Percentiles rank a stretch among this genome's conserved stretches.
Evolutionary conservation across 1,140 invertebrate genomes (phyloP).

Genomic region (Neotoxoptera formosana): DNA sequence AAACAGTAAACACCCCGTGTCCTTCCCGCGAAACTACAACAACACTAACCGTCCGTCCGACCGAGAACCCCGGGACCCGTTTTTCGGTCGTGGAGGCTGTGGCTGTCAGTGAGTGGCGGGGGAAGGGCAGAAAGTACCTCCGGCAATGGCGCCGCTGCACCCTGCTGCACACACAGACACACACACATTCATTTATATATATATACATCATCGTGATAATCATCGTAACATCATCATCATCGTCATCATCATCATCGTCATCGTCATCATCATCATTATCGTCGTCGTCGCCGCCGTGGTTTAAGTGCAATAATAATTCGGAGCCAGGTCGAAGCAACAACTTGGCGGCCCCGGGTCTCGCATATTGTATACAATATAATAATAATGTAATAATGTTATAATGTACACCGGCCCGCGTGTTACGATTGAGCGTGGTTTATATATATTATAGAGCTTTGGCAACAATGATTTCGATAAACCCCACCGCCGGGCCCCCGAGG

Average conservation of each 20-base stretch:
- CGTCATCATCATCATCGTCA: background rate
- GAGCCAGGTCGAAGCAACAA: background rate
- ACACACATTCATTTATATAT: background rate
- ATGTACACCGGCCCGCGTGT: background rate
- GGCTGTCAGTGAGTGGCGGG: background rate
- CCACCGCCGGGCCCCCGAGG: background rate
- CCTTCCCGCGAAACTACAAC: background rate
- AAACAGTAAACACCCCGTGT: slow-evolving; percentile 29
- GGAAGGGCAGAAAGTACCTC: background rate
- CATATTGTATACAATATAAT: background rate
- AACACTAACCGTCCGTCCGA: background rate
- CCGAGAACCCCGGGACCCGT: background rate
- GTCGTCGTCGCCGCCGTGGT: background rate
- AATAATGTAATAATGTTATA: background rate
- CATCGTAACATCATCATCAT: too few species aligned
- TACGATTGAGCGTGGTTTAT: background rate
- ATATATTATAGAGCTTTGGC: slow-evolving; percentile 2
- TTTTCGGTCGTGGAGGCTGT: background rate
- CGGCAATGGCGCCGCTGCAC: background rate
- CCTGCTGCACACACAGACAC: background rate
- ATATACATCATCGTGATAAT: background rate
- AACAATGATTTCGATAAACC: slow-evolving; percentile 37
- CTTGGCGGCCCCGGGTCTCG: background rate
- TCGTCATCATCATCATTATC: background rate
- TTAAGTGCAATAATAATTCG: background rate